Percentiles rank a stretch among this genome's conserved stretches.
These are phyloP conservation scores for Cataglyphis livida DNA, from an alignment of 2,888 invertebrate species.

Conservation along the genomic window DNA sequence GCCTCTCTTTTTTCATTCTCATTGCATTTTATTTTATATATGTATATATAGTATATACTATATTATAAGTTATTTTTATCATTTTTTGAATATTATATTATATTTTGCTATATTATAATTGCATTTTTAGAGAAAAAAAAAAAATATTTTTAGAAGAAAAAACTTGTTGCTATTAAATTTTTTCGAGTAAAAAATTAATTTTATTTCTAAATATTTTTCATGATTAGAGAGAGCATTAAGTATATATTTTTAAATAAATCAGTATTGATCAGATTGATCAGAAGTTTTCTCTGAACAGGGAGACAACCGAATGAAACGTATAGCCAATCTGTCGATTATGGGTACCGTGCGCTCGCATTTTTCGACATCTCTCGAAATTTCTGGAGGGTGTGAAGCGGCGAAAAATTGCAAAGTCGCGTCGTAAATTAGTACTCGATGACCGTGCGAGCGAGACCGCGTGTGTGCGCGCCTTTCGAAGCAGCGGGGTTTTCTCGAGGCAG, in stretches of 20 bases:
- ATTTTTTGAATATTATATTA: not conserved
- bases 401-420: constrained; percentile 78
- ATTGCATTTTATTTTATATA: not conserved
- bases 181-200: not conserved
- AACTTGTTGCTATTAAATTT: not conserved
- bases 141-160: not conserved
- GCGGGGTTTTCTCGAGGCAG: constrained; percentile 76
- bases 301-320: constrained; percentile 21
- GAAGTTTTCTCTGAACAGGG: constrained; percentile 1
- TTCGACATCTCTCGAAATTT: constrained; percentile 63
- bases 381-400: constrained; percentile 62
- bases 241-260: not conserved
- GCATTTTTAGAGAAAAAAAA: not conserved
- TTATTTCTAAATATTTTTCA: not conserved
- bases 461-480: constrained; percentile 69
- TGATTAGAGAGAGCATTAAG: not conserved
- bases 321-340: constrained; percentile 13
- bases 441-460: constrained; percentile 75
- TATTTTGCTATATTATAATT: not conserved
- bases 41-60: not conserved
- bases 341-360: constrained; percentile 16
- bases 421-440: constrained; percentile 83
- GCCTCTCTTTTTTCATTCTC: too few species aligned
- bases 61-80: too few species aligned
- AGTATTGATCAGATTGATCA: not conserved